Base-by-base conservation (phyloP, 2,113 vertebrate genomes). In the Pseudolaguvia tuberculata region DNA sequence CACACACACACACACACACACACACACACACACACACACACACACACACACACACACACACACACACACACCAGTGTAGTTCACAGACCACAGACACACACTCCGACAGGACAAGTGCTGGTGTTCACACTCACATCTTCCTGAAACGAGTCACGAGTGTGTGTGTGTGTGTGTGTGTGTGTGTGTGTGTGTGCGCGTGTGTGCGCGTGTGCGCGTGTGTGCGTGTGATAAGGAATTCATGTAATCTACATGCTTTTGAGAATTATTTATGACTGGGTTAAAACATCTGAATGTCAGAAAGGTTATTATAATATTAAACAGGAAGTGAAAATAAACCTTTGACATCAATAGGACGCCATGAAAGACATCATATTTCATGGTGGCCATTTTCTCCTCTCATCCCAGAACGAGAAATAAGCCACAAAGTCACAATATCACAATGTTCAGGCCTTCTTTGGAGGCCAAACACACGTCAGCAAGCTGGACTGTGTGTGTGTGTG, bases 41-140 rank as follows among this genome's bases (percentile, higher is more conserved):
- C n/a, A n/a, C n/a, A n/a, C n/a, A n/a, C n/a, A n/a, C n/a, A n/a
- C n/a, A n/a, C n/a, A n/a, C n/a, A n/a, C n/a, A n/a, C n/a, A n/a
- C n/a, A n/a, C n/a, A n/a, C n/a, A n/a, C n/a, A n/a, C n/a, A n/a
- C n/a, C n/a, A n/a, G n/a, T n/a, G n/a, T n/a, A n/a, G n/a, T n/a
- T n/a, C n/a, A n/a, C n/a, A n/a, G n/a, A n/a, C n/a, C 80, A 79
- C 77, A 71, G 58, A 29, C 56, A 47, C 48, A 53, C 59, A 27
- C 13, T 45, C 61, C 42, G 15, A 31, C 29, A 51, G 70, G 48
- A 75, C 73, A 68, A 70, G 53, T 48, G 75, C 52, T 70, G 23
- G 62, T 31, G 29, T 31, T 10, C 39, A 47, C 50, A 20, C 72
- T 20, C 48, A 48, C 48, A 42, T 68, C 61, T 61, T 31, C 45